Evolutionary conservation across 2,888 invertebrate genomes (phyloP), one percentile per base, ranked within the genome.

Genomic region (Troides oblongomaculatus): DNA sequence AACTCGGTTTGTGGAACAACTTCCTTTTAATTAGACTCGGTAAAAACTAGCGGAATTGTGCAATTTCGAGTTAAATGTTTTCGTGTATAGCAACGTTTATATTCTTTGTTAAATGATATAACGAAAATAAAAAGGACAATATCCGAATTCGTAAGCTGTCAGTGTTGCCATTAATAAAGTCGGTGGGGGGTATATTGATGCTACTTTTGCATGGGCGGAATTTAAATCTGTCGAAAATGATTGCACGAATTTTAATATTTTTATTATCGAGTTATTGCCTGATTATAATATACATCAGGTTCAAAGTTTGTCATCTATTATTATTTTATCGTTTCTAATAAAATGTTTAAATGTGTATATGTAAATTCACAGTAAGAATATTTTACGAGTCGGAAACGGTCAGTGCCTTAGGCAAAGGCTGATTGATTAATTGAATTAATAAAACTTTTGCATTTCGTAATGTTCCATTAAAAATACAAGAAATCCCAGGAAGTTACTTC

Each of bases 1-100:
- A 68, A 62, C 60, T 70, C 18, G 18, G 59, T 62, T 70, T 70
- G 63, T 62, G 56, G 67, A 68, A 46, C 66, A 36, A 67, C 64
- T 67, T 70, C 66, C 66, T 70, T 69, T 62, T 62, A 58, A 58
- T 23, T 12, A 23, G 59, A 53, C n/a, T 25, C 57, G 17, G 21
- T 60, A 61, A 58, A 25, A 25, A 10, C 8, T 14, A 23, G 57
- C 57, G 57, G 57, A 58, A 23, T 23, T 12, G 23, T 58, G 18
- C n/a, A 53, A 53, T 7, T 53, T 53, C 18, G 53, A 18, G 53
- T 53, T 53, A 5, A n/a, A 53, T 53, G 18, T 53, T 50, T 18
- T 50, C 18, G 50, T 50, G 17, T 50, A 53, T 2, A 53, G 53
- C 5, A n/a, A 18, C 8, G 53, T 53, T 18, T n/a, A n/a, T n/a